Conservation (phyloP, 2,888 invertebrate species). For the Empis stercorea region DNA sequence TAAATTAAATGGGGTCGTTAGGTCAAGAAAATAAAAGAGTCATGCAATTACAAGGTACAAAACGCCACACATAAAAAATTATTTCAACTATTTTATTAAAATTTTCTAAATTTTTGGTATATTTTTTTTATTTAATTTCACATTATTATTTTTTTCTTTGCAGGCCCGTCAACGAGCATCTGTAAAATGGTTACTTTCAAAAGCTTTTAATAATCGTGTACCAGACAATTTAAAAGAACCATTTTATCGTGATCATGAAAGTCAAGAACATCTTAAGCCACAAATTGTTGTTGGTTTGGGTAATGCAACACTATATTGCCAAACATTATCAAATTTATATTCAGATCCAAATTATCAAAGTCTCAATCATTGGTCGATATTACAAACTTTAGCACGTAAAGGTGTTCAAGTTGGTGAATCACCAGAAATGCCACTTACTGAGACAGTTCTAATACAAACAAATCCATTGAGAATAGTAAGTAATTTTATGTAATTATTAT, state of each 20-base stretch:
- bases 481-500: conserved; percentile 9
- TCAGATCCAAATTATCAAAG: conserved; percentile 93
- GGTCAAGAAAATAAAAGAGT: no score
- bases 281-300: conserved; percentile 79
- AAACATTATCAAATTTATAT: conserved; percentile 88
- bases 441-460: conserved; percentile 90
- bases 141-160: conserved; percentile 35
- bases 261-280: conserved; percentile 87
- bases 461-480: conserved; percentile 87
- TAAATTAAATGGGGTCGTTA: no score
- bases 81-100: no score
- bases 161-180: conserved; percentile 94
- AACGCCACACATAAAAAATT: no score
- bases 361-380: conserved; percentile 88
- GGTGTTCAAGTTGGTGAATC: conserved; percentile 77
- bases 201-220: conserved; percentile 89
- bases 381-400: conserved; percentile 84
- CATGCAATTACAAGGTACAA: no score
- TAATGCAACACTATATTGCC: conserved; percentile 88
- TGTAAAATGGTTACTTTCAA: conserved; percentile 90
- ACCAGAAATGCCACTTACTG: conserved; percentile 78
- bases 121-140: no score
- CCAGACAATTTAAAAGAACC: conserved; percentile 88
- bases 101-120: no score
- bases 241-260: conserved; percentile 91